phyloP scores from a whole-genome alignment of 1,140 invertebrate species.

The Nephotettix cincticeps region DNA sequence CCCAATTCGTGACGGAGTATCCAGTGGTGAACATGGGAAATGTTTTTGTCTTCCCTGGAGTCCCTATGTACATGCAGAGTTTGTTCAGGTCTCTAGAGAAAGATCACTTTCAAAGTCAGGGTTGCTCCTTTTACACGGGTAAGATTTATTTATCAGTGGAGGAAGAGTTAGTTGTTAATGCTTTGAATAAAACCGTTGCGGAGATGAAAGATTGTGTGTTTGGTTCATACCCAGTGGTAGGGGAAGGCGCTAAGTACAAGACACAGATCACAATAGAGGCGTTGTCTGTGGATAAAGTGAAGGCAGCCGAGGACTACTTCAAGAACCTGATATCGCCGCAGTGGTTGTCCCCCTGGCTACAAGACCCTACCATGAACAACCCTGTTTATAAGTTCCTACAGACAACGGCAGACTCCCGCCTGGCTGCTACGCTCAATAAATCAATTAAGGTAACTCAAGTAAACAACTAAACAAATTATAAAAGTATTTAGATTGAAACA shows the following conservation, averaged over 20 bases:
- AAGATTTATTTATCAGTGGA: conserved; percentile 55
- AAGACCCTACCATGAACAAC: conserved; percentile 2
- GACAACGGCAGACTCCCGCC: neutral
- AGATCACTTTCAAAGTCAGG: conserved; percentile 36
- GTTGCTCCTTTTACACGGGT: conserved; percentile 44
- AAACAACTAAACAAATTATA: too few relatives aligned
- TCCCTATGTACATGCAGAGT: conserved; percentile 63
- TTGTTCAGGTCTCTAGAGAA: conserved; percentile 53
- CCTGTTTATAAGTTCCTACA: neutral
- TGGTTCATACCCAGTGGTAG: conserved; percentile 67
- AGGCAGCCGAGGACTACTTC: conserved; percentile 46
- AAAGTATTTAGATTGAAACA: too few relatives aligned
- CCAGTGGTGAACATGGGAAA: conserved; percentile 69
- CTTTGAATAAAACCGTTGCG: conserved; percentile 54
- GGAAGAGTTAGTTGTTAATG: conserved; percentile 57
- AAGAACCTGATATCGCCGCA: conserved; percentile 36
- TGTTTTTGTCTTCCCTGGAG: conserved; percentile 77
- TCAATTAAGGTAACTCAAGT: conserved; percentile 41
- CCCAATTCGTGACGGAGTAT: conserved; percentile 44
- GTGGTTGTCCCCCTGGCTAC: conserved; percentile 23
- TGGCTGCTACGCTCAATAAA: conserved; percentile 29
- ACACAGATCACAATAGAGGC: conserved; percentile 55
- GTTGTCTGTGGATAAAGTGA: conserved; percentile 39
- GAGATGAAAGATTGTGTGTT: conserved; percentile 58
- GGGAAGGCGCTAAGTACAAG: conserved; percentile 45